A percentile compares a stretch with the other conserved stretches of the same genome.
phyloP scores from a whole-genome alignment of 2,888 invertebrate species.

The Phanerotoma sp. region DNA sequence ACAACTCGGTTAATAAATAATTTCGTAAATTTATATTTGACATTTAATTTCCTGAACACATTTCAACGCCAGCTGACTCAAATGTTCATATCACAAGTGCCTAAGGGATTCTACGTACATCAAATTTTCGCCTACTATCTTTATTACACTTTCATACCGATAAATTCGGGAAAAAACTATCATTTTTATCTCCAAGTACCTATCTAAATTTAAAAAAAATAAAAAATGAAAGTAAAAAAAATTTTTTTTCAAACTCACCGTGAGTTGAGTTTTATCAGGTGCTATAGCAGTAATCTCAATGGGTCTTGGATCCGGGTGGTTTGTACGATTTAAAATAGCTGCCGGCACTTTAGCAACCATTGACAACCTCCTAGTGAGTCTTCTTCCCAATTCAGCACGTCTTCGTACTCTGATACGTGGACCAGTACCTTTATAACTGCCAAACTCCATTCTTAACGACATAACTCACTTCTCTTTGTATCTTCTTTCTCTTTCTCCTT shows the following conservation, averaged over 20 bases:
- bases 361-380: conserved; percentile 64
- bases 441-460: conserved; percentile 49
- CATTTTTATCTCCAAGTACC: too few relatives aligned
- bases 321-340: conserved; percentile 62
- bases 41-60: too few relatives aligned
- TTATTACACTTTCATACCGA: too few relatives aligned
- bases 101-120: too few relatives aligned
- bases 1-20: too few relatives aligned
- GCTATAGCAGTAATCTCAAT: conserved; percentile 67
- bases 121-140: too few relatives aligned
- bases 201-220: too few relatives aligned
- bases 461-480: conserved; percentile 18
- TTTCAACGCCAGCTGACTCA: too few relatives aligned
- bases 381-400: conserved; percentile 63
- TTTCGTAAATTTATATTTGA: too few relatives aligned
- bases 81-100: too few relatives aligned
- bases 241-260: conserved; percentile 60
- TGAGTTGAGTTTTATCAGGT: conserved; percentile 67
- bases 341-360: conserved; percentile 63
- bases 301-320: conserved; percentile 56
- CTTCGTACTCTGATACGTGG: conserved; percentile 48
- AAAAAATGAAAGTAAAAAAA: neutral
- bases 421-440: conserved; percentile 48
- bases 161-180: too few relatives aligned
- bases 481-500: neutral